phyloP scores from a whole-genome alignment of 2,797 vertebrate genomes.

The Paratrypauchen microcephalus region DNA sequence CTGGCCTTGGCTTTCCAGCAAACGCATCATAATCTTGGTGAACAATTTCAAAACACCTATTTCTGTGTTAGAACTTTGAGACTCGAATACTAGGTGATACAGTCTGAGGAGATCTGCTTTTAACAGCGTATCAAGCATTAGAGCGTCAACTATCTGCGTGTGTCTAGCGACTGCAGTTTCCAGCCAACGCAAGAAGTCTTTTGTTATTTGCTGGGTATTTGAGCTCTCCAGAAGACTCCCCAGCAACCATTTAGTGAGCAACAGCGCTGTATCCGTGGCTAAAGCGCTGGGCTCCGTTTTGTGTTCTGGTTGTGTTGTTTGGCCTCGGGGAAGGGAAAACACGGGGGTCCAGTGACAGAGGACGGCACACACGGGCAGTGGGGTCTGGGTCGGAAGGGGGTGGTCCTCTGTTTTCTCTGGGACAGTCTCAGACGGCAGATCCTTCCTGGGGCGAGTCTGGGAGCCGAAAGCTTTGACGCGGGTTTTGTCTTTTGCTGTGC shows the following conservation, averaged over 20 bases:
- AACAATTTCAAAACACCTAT: conserved; percentile 64
- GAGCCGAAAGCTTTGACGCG: conserved; percentile 64
- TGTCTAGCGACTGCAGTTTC: conserved; percentile 59
- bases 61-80: conserved; percentile 15
- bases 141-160: conserved; percentile 22
- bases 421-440: conserved; percentile 42
- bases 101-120: conserved; percentile 79
- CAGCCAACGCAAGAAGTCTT: conserved; percentile 79
- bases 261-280: conserved; percentile 32
- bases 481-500: conserved; percentile 76
- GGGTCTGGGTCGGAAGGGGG: conserved; percentile 71
- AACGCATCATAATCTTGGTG: conserved; percentile 78
- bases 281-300: conserved; percentile 29
- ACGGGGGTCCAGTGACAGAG: conserved; percentile 82
- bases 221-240: conserved; percentile 64
- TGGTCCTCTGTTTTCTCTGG: conserved; percentile 31
- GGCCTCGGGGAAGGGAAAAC: conserved; percentile 18
- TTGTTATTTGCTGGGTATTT: conserved; percentile 49
- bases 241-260: conserved; percentile 81
- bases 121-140: conserved; percentile 66
- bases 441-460: conserved; percentile 35
- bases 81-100: conserved; percentile 71
- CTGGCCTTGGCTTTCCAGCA: conserved; percentile 70
- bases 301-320: background rate
- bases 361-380: conserved; percentile 72